Percentiles rank a stretch among this genome's conserved stretches.
Conservation (phyloP, 2,888 invertebrate species). For the Petrolisthes manimaculis region DNA sequence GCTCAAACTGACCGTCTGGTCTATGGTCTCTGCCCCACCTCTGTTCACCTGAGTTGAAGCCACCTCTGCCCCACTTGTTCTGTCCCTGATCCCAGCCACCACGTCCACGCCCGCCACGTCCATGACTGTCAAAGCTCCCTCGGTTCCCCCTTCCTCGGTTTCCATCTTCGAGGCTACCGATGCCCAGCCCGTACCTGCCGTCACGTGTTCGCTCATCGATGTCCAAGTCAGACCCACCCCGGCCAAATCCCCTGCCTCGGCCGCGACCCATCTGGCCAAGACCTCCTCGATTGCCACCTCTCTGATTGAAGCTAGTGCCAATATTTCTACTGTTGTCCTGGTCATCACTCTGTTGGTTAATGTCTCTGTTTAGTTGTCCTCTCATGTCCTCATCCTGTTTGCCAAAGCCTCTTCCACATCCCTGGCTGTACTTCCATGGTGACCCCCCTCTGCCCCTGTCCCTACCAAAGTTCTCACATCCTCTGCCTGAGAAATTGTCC, state of each 20-base stretch:
- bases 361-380: neutral
- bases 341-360: neutral
- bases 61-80: constrained; percentile 3
- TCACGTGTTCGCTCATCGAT: neutral
- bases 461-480: no score
- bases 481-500: no score
- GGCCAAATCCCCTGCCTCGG: constrained; percentile 31
- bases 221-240: neutral
- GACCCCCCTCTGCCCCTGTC: no score
- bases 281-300: constrained; percentile 1
- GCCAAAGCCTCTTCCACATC: neutral
- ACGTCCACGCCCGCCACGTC: constrained; percentile 24
- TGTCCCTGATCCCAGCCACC: constrained; percentile 21
- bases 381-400: constrained; percentile 6
- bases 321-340: neutral
- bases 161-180: neutral
- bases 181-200: neutral
- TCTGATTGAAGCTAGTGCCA: neutral
- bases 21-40: neutral
- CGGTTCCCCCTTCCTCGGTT: constrained; percentile 1
- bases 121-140: constrained; percentile 35
- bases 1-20: neutral
- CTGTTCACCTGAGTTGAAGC: neutral
- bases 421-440: constrained; percentile 9
- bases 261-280: constrained; percentile 20